Base-by-base conservation (phyloP, 2,888 invertebrate genomes). In the Lysandra coridon region DNA sequence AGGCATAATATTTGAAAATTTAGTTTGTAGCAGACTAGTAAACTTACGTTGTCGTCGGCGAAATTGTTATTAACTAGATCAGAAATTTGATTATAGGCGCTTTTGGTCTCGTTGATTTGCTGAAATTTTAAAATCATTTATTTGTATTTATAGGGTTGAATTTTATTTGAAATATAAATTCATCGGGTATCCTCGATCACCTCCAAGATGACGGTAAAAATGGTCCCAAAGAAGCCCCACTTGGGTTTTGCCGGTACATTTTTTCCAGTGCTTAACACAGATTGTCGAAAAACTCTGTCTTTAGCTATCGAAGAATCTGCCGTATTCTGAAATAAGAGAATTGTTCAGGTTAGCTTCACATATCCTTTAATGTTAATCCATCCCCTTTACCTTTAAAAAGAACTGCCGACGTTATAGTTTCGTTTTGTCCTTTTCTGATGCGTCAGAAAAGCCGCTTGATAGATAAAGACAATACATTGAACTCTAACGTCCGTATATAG, bases 71-170 rank as follows among this genome's bases (percentile, higher is more conserved):
- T 91, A 40, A 95, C 89, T 82, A 94, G 86, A 75, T 92, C 92
- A 12, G 93, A 89, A 85, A 95, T 88, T 88, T 95, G 95, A 80
- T 81, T 90, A 83, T 93, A 94, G 10, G 95, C 95, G 84, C 95
- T 95, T 86, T 93, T 94, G 2, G 95, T 95, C 81, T 95, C 95
- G 83, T 95, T 95, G 74, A 93, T 88, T 95, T 95, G 94, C 95
- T 95, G 91, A 83, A 92, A 91, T 73, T 79, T 60, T 78, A 79
- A 79, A 33, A 62, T n/a, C 57, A 62, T 60, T 37, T 23, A 57
- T 57, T 64, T 53, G 57, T 17, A 73, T 73, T 60, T 7, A 53
- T 7, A 53, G 14, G 40, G 17, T 12, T 73, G 17, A 37, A 12
- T 33, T 53, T 10, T 60, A 49, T n/a, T 30, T 23, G 40, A 12